These are phyloP conservation scores for Zootermopsis nevadensis DNA, from an alignment of 2,888 invertebrate genomes.

Conservation along the genomic window DNA sequence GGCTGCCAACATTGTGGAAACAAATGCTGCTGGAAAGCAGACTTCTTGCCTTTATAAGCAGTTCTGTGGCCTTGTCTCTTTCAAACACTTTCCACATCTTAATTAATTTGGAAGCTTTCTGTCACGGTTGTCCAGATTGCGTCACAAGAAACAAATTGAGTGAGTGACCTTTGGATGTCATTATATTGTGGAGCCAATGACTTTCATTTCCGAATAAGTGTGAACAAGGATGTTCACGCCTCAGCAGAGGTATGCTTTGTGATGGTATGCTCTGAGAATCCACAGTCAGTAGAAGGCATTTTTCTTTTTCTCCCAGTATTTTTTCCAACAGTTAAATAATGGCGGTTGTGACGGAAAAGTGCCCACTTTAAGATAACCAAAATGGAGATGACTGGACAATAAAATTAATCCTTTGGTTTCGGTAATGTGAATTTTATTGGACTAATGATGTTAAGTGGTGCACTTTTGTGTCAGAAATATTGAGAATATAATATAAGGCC, in stretches of 20 bases:
- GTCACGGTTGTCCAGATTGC: not conserved
- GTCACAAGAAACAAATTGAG: not conserved
- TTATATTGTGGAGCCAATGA: conserved; percentile 17
- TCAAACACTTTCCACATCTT: not conserved
- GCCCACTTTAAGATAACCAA: too few species aligned
- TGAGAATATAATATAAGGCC: too few species aligned
- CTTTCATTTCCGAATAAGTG: conserved; percentile 1
- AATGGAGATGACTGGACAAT: too few species aligned
- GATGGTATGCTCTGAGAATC: too few species aligned
- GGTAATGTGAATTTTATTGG: too few species aligned
- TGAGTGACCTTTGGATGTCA: conserved; percentile 10
- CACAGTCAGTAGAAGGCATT: too few species aligned
- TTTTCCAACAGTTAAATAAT: too few species aligned
- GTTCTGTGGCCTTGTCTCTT: not conserved
- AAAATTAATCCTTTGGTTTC: too few species aligned
- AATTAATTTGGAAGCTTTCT: not conserved
- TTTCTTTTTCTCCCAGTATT: too few species aligned
- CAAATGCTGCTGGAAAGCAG: not conserved
- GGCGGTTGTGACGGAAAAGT: too few species aligned
- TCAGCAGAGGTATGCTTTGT: not conserved
- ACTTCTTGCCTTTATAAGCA: not conserved
- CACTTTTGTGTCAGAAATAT: too few species aligned
- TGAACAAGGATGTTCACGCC: conserved; percentile 3
- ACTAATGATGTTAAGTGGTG: too few species aligned
- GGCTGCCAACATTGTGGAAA: not conserved